Base-by-base conservation (phyloP, 1,140 invertebrate genomes). In the Temnothorax curvispinosus region DNA sequence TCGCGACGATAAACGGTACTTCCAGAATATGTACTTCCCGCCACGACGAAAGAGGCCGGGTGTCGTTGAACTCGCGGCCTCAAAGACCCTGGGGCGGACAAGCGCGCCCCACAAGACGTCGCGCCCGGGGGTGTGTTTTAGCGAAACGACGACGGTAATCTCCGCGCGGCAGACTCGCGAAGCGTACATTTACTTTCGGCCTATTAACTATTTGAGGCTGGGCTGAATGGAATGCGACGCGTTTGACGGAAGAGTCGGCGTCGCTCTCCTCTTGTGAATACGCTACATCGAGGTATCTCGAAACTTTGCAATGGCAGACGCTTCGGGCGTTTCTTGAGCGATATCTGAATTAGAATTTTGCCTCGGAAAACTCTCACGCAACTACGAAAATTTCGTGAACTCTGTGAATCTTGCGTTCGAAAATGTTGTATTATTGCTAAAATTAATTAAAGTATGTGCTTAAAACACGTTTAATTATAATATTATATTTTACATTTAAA, bases 21-120 rank as follows among this genome's bases (percentile, higher is more conserved):
- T 54, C 15, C 60, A 56, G 60, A 75, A 65, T 75, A 50, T 87
- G 65, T 84, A 65, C 67, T 71, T 82, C 44, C 38, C 52, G 75
- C 54, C 84, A 27, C n/a, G 50, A 18, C 44, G 47, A 65, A 72
- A 87, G 11, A 84, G 80, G 27, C 56, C 44, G 81, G 71, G 60
- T 81, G 87, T 81, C 87, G 75, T 88, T 88, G 87, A 86, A 88
- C 82, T 58, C 75, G 74, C 62, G 60, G 41, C 27, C 21, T 87
- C 75, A 88, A 88, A 88, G 87, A 60, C 74, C 35, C 47, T 47
- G 27, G 52, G 35, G 47, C 62, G 86, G 75, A 86, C 62, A 64
- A 87, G 67, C 41, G 64, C 60, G 41, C 72, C 41, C 52, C 32
- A 5, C 15, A 54, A 75, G 81, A 77, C 18, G 13, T 62, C 41